Percentiles rank a stretch among this genome's conserved stretches.
These are phyloP conservation scores for Vespertilio murinus DNA, from an alignment of 2,797 vertebrate genomes.

Conservation along the genomic window DNA sequence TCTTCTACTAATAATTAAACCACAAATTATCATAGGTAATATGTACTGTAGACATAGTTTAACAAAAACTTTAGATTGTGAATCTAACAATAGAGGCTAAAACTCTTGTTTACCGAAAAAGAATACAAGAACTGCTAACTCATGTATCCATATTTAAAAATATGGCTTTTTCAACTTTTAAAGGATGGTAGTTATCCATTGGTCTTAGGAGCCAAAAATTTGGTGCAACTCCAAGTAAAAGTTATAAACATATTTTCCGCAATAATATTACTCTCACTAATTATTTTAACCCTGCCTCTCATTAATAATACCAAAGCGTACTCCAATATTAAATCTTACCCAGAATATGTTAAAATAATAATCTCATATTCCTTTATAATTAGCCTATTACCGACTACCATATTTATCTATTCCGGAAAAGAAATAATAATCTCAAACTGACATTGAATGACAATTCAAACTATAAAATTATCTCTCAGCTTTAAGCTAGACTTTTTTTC, in stretches of 20 bases:
- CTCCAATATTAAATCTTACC: too few species aligned
- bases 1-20: background rate
- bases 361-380: fast-evolving
- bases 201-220: background rate
- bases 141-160: background rate
- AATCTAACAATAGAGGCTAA: background rate
- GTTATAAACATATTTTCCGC: background rate
- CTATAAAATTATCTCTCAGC: background rate
- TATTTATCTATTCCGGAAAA: fast-evolving
- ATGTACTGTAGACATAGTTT: background rate
- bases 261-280: too few species aligned
- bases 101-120: background rate
- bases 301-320: fast-evolving
- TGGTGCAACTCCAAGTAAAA: background rate
- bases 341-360: background rate
- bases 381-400: fast-evolving
- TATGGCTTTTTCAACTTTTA: background rate
- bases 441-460: background rate
- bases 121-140: background rate
- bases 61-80: background rate
- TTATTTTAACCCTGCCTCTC: too few species aligned
- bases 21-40: background rate
- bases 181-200: background rate
- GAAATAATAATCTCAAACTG: fast-evolving
- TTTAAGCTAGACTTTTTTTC: constrained; percentile 28